phyloP scores from a whole-genome alignment of 2,888 invertebrate genomes.

The Mythimna loreyi region DNA sequence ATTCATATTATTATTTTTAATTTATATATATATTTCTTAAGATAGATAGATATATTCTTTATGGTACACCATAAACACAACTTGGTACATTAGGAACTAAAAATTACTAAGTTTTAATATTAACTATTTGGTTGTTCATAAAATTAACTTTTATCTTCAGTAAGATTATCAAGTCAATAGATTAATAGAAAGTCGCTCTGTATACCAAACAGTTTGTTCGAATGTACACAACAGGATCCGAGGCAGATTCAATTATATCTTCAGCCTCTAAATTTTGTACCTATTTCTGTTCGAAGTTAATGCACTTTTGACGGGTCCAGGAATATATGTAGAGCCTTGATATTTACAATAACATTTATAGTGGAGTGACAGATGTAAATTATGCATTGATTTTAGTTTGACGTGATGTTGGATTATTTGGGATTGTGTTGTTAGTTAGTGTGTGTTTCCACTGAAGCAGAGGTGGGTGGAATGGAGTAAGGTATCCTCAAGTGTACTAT shows the following conservation, averaged over 20 bases:
- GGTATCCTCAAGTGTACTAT: too few species aligned
- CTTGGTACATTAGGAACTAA: too few species aligned
- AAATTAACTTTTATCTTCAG: too few species aligned
- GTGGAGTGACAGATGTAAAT: neutral
- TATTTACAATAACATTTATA: neutral
- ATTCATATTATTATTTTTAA: too few species aligned
- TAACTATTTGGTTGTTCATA: too few species aligned
- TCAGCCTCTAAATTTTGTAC: slow-evolving; percentile 42
- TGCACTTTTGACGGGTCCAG: slow-evolving; percentile 40
- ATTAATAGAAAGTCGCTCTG: neutral
- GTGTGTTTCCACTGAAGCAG: neutral
- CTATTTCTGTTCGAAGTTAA: slow-evolving; percentile 35
- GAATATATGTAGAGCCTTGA: slow-evolving; percentile 20
- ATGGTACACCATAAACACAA: too few species aligned
- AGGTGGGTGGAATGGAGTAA: too few species aligned
- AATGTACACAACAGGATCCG: slow-evolving; percentile 2
- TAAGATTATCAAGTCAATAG: too few species aligned
- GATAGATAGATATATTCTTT: too few species aligned
- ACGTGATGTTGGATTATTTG: neutral
- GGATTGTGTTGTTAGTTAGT: neutral
- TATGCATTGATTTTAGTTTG: slow-evolving; percentile 9
- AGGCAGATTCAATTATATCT: slow-evolving; percentile 48
- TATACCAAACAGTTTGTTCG: neutral
- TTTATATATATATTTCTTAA: too few species aligned
- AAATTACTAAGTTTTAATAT: too few species aligned